Base-by-base conservation (phyloP, 2,888 invertebrate genomes). In the Helobdella robusta region DNA sequence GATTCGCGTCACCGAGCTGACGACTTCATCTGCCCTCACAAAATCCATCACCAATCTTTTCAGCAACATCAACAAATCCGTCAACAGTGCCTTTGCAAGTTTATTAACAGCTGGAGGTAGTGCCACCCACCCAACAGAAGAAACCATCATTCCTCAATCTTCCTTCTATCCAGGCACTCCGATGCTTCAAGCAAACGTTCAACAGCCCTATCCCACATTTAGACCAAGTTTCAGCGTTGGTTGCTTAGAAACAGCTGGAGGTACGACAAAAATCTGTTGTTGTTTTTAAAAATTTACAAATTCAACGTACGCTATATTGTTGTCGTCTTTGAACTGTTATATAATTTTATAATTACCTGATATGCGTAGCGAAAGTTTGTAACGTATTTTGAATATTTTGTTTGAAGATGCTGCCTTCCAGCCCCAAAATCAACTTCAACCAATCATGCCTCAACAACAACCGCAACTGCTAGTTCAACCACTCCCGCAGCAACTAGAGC, bases 71-170 rank as follows among this genome's bases (percentile, higher is more conserved):
- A 72, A 70, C 65, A 72, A 71, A 65, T 69, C 69, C 34, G 71
- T 70, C 36, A 69, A 69, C 66, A 69, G 68, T 66, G 72, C 72
- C 66, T 69, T 71, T 44, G 69, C 66, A 59, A 70, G 65, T 66
- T 65, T 72, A 54, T 64, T 72, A 50, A 50, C 34, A 25, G 64
- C 25, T 23, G 64, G 56, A 11, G 46, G 28, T 20, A 30, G 58
- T 28, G 59, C 52, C 25, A 65, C 65, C 34, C 52, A 65, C 60
- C 60, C 60, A n/a, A 65, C 48, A 46, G 65, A 65, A 28, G 62
- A 62, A 20, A 25, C 62, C n/a, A 15, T 62, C 8, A 28, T 48
- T 8, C 62, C 62, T 1, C 62, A 62, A 30, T 50, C 28, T n/a
- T 62, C 62, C 11, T 62, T 50, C 28, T 30, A 25, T 8, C 62